Conservation (phyloP, 2,797 vertebrate species). For the Acipenser ruthenus region DNA sequence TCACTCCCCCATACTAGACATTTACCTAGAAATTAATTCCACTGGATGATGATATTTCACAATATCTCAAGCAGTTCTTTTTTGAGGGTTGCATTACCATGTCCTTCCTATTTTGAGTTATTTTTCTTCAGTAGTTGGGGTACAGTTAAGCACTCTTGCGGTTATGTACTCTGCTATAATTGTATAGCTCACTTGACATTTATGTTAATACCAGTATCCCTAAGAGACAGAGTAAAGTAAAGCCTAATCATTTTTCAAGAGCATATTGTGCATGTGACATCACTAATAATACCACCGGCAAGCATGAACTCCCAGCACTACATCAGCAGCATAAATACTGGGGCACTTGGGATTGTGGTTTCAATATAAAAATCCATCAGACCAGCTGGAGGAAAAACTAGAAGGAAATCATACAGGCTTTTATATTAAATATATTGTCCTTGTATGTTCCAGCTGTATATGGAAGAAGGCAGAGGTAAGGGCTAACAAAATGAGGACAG, state of each 20-base stretch:
- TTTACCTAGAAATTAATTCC: slow-evolving; percentile 48
- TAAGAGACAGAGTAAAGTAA: slow-evolving; percentile 21
- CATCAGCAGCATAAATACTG: slow-evolving; percentile 16
- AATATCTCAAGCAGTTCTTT: slow-evolving; percentile 34
- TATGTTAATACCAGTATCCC: slow-evolving; percentile 23
- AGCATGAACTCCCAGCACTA: slow-evolving; percentile 8
- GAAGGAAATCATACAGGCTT: too few relatives aligned
- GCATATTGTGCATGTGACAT: slow-evolving; percentile 11
- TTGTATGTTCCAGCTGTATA: too few relatives aligned
- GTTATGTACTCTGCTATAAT: slow-evolving; percentile 24
- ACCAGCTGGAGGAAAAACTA: slow-evolving; percentile 23
- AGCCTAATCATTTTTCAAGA: slow-evolving; percentile 18
- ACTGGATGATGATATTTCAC: slow-evolving; percentile 33
- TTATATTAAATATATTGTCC: too few relatives aligned
- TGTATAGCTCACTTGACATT: slow-evolving; percentile 13
- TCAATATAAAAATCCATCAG: slow-evolving; percentile 30
- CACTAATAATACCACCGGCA: background rate
- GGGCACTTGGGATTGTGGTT: slow-evolving; percentile 8
- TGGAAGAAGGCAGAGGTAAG: too few relatives aligned
- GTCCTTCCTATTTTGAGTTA: slow-evolving; percentile 25
- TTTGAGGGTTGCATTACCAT: slow-evolving; percentile 28
- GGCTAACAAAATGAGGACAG: too few relatives aligned
- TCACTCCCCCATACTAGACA: slow-evolving; percentile 34
- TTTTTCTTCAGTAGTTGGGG: slow-evolving; percentile 32
- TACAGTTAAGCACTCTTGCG: slow-evolving; percentile 21